Conservation (phyloP, 2,888 invertebrate genomes). For the Cantharis flavilabris region DNA sequence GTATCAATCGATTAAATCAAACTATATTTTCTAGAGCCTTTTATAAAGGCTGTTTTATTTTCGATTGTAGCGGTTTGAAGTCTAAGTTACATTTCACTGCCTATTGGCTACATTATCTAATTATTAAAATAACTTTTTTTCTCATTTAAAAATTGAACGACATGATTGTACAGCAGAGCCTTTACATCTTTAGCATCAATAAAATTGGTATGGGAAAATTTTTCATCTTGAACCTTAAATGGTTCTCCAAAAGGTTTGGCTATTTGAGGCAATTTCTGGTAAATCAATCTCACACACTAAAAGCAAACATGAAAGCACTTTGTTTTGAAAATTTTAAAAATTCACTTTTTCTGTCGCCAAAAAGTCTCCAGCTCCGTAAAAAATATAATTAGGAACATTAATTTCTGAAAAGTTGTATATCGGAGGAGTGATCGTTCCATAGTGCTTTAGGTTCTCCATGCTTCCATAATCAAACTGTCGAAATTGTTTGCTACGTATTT, state of each 20-base stretch:
- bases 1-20: no score
- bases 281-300: slow-evolving; percentile 51
- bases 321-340: background rate
- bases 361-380: slow-evolving; percentile 68
- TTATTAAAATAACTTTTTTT: background rate
- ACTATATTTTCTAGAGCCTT: no score
- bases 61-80: no score
- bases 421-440: slow-evolving; percentile 60
- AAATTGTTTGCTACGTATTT: slow-evolving; percentile 47
- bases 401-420: slow-evolving; percentile 64
- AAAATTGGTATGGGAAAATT: slow-evolving; percentile 54
- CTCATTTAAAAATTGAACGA: slow-evolving; percentile 12
- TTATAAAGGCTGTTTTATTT: no score
- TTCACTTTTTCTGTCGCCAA: slow-evolving; percentile 61
- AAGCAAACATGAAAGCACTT: slow-evolving; percentile 29
- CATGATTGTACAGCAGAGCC: slow-evolving; percentile 40
- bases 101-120: no score
- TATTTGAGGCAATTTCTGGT: slow-evolving; percentile 44
- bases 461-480: slow-evolving; percentile 62
- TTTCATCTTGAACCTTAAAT: slow-evolving; percentile 45
- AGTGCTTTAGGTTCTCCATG: slow-evolving; percentile 57
- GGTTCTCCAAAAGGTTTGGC: slow-evolving; percentile 39
- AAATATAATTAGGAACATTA: slow-evolving; percentile 62
- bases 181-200: slow-evolving; percentile 49
- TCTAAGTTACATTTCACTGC: no score